Evolutionary conservation across 2,113 vertebrate genomes (phyloP).

Genomic region (Arizona elegans): DNA sequence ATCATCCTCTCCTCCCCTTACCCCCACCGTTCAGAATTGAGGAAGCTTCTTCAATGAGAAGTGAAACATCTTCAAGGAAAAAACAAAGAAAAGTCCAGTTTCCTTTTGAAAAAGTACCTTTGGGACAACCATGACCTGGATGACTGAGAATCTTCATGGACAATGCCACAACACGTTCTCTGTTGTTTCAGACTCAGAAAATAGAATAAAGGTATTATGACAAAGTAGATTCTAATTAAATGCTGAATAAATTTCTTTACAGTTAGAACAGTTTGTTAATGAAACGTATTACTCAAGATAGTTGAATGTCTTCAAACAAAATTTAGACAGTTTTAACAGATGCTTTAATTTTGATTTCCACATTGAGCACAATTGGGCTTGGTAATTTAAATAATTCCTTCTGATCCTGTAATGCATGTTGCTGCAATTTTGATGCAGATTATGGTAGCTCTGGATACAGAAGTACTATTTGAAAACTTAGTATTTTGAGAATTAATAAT

Average conservation of each 20-base stretch:
- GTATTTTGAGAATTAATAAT: not conserved
- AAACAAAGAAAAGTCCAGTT: not conserved
- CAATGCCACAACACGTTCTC: not conserved
- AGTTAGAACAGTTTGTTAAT: not conserved
- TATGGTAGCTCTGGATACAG: slow-evolving; percentile 56
- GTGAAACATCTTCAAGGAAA: not conserved
- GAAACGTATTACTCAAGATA: not conserved
- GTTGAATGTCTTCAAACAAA: not conserved
- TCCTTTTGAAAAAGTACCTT: not conserved
- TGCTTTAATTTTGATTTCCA: not conserved
- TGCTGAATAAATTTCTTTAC: not conserved
- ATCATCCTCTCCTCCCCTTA: not conserved
- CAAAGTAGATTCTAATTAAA: not conserved
- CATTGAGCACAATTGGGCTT: not conserved
- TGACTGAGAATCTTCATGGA: not conserved
- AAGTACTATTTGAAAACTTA: slow-evolving; percentile 21
- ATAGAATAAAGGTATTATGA: not conserved
- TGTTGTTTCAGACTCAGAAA: not conserved
- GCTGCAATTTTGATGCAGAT: slow-evolving; percentile 41
- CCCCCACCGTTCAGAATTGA: not conserved
- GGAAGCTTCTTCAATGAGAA: not conserved
- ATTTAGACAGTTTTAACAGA: not conserved
- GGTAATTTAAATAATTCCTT: not conserved
- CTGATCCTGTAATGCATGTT: not conserved
- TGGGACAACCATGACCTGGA: not conserved